Percentiles rank a stretch among this genome's conserved stretches.
phyloP scores from a whole-genome alignment of 2,113 vertebrate species.

The Dissostichus mawsoni region DNA sequence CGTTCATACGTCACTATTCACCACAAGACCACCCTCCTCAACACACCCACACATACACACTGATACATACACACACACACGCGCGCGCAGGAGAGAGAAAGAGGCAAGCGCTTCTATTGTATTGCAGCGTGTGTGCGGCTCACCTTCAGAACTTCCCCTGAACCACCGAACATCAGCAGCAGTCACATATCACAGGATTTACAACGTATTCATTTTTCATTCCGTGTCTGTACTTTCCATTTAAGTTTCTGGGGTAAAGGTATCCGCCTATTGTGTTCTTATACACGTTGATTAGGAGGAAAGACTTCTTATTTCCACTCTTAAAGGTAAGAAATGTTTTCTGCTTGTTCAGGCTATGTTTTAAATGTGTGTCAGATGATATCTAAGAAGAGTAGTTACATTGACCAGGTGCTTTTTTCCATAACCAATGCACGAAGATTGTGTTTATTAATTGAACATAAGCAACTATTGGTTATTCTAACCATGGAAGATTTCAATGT shows the following conservation, averaged over 20 bases:
- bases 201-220: neutral
- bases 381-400: neutral
- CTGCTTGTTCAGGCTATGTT: neutral
- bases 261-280: neutral
- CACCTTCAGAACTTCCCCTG: constrained; percentile 8
- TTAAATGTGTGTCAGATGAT: neutral
- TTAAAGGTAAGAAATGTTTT: constrained; percentile 41
- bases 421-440: neutral
- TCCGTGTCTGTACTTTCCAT: neutral
- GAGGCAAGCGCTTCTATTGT: neutral
- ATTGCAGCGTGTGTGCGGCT: neutral
- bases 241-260: neutral
- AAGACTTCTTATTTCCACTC: neutral
- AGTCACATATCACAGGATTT: neutral
- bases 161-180: neutral
- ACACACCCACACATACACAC: neutral
- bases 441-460: neutral
- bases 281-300: neutral
- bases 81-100: neutral
- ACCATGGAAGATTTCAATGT: neutral
- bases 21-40: neutral
- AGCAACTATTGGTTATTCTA: neutral
- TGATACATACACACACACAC: neutral
- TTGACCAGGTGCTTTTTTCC: neutral
- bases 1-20: neutral